Evolutionary conservation across 2,888 invertebrate species (phyloP).

Genomic region (Drosophila neoperkinsi): DNA sequence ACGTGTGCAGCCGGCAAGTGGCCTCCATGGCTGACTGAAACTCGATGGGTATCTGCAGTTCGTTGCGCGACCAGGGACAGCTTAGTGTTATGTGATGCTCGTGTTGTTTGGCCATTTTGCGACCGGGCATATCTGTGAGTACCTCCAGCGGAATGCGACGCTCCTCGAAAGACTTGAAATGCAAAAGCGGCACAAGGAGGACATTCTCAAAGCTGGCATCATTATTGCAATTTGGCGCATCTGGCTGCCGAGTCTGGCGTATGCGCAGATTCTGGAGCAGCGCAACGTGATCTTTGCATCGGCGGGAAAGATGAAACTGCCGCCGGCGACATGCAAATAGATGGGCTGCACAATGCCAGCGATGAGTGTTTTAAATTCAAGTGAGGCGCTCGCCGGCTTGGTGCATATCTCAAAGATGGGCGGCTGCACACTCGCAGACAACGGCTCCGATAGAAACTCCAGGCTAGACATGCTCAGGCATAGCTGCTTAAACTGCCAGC

Average conservation of each 20-base stretch:
- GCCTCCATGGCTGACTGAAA: slow-evolving; percentile 94
- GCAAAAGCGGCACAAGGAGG: slow-evolving; percentile 87
- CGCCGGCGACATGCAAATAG: slow-evolving; percentile 90
- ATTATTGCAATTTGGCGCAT: slow-evolving; percentile 31
- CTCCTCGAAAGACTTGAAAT: slow-evolving; percentile 89
- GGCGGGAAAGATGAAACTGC: slow-evolving; percentile 90
- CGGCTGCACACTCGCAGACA: slow-evolving; percentile 84
- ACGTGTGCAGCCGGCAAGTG: slow-evolving; percentile 93
- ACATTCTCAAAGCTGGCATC: slow-evolving; percentile 74
- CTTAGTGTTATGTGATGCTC: slow-evolving; percentile 92
- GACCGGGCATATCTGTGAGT: slow-evolving; percentile 91
- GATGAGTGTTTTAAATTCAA: slow-evolving; percentile 89
- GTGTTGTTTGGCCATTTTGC: slow-evolving; percentile 89
- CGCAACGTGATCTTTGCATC: slow-evolving; percentile 86
- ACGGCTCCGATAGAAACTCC: slow-evolving; percentile 89
- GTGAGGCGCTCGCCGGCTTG: slow-evolving; percentile 86
- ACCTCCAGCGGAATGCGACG: slow-evolving; percentile 88
- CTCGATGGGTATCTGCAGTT: slow-evolving; percentile 90
- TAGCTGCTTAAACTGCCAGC: slow-evolving; percentile 89
- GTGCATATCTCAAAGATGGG: slow-evolving; percentile 85
- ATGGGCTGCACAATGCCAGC: slow-evolving; percentile 93
- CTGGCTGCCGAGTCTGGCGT: slow-evolving; percentile 55
- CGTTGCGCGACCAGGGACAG: slow-evolving; percentile 92
- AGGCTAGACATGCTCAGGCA: slow-evolving; percentile 87
- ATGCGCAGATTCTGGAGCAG: slow-evolving; percentile 85